Percentiles rank a stretch among this genome's conserved stretches.
Conservation (phyloP, 2,797 vertebrate genomes). For the Xiphorhynchus erythropygius region DNA sequence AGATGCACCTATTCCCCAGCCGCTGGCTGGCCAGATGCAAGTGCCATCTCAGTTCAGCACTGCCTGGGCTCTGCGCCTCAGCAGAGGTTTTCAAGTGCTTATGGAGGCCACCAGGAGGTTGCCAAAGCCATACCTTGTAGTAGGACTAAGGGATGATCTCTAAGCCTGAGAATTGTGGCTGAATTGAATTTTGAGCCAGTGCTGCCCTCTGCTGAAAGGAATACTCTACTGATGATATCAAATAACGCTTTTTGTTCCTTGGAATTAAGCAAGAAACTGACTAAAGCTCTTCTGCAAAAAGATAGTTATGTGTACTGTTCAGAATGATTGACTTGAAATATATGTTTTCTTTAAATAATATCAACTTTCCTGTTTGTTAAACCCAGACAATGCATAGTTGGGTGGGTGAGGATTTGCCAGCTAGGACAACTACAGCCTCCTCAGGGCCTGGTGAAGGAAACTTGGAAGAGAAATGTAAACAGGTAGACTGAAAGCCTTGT, state of each 20-base stretch:
- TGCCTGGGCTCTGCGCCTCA: background rate
- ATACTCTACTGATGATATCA: background rate
- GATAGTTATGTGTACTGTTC: background rate
- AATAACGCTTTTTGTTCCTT: background rate
- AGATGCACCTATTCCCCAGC: accelerated
- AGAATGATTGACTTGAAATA: background rate
- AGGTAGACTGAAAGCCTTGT: slow-evolving; percentile 84
- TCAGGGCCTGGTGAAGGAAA: slow-evolving; percentile 88
- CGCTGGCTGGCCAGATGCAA: background rate
- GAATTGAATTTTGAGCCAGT: background rate
- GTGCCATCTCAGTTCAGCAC: background rate
- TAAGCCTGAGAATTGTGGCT: background rate
- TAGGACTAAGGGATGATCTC: background rate
- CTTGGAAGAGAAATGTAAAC: slow-evolving; percentile 95
- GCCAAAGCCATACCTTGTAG: background rate
- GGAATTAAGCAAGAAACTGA: background rate
- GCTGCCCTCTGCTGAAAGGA: background rate
- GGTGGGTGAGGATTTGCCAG: slow-evolving; percentile 88
- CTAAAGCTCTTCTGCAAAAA: background rate
- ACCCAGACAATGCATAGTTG: slow-evolving; percentile 89
- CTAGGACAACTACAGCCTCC: slow-evolving; percentile 85
- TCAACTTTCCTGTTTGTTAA: slow-evolving; percentile 73
- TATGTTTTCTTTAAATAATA: slow-evolving; percentile 21
- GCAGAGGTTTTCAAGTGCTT: background rate
- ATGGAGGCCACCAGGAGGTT: background rate